A percentile compares a stretch with the other conserved stretches of the same genome.
Conservation (phyloP, 2,888 invertebrate species). For the Callosobruchus maculatus region DNA sequence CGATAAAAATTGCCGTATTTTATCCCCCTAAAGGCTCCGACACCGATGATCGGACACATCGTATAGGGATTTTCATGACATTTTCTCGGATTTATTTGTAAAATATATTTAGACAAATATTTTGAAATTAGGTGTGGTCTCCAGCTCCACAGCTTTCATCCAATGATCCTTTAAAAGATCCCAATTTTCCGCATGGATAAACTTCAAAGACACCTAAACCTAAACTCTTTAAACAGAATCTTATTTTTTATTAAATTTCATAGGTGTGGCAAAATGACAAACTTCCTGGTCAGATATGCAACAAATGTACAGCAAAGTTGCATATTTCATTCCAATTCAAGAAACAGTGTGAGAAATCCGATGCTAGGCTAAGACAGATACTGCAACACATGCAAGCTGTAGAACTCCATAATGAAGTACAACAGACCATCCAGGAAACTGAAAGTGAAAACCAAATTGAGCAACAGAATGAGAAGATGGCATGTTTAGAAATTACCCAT, state of each 20-base stretch:
- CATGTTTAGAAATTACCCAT: constrained; percentile 12
- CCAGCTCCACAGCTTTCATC: too few species aligned
- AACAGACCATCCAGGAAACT: not conserved
- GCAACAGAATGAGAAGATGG: not conserved
- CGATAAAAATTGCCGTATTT: too few species aligned
- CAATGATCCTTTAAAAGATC: too few species aligned
- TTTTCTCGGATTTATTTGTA: too few species aligned
- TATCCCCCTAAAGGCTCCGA: too few species aligned
- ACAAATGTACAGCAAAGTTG: constrained; percentile 49
- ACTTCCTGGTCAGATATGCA: constrained; percentile 49
- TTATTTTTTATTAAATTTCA: constrained; percentile 11
- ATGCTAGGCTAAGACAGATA: constrained; percentile 46
- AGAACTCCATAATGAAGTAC: not conserved
- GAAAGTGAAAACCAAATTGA: constrained; percentile 12
- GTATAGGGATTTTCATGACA: too few species aligned
- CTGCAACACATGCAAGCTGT: constrained; percentile 13
- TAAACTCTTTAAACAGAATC: too few species aligned
- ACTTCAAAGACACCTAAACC: too few species aligned
- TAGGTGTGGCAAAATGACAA: constrained; percentile 52
- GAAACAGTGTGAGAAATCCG: constrained; percentile 50
- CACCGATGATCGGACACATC: too few species aligned
- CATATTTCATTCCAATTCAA: constrained; percentile 51
- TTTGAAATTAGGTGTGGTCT: too few species aligned
- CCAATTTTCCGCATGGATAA: too few species aligned
- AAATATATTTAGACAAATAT: too few species aligned